Evolutionary conservation across 2,888 invertebrate genomes (phyloP).

Genomic region (Euphydryas editha): DNA sequence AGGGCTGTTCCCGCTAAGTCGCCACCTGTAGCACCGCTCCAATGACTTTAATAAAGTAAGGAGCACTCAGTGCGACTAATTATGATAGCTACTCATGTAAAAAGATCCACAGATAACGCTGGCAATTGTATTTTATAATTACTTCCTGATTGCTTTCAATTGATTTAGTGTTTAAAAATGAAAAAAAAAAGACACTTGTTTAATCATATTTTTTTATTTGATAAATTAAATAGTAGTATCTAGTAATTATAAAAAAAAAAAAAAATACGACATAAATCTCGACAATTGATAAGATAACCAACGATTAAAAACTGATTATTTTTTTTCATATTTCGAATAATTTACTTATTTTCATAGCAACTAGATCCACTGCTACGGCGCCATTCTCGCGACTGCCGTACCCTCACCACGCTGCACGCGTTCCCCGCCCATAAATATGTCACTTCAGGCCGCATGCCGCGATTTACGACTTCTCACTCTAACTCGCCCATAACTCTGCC

Average conservation of each 20-base stretch:
- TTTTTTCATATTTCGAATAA: constrained; percentile 7
- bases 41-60: constrained; percentile 25
- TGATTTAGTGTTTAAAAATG: constrained; percentile 18
- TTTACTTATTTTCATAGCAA: constrained; percentile 39
- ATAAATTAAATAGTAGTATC: background rate
- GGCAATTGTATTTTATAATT: constrained; percentile 32
- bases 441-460: constrained; percentile 74
- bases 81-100: constrained; percentile 20
- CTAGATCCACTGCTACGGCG: constrained; percentile 57
- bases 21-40: constrained; percentile 71
- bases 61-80: constrained; percentile 21
- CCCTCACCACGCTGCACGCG: constrained; percentile 69
- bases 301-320: background rate
- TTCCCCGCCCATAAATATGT: constrained; percentile 84
- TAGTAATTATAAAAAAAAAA: background rate
- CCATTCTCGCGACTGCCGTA: constrained; percentile 79
- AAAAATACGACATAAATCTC: background rate
- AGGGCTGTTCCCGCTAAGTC: constrained; percentile 66
- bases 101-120: constrained; percentile 30
- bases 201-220: background rate
- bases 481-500: constrained; percentile 79
- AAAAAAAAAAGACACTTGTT: background rate
- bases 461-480: constrained; percentile 83
- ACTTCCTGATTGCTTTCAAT: constrained; percentile 32
- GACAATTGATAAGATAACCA: background rate